Conservation (phyloP, 2,797 vertebrate genomes). For the Cygnus olor region DNA sequence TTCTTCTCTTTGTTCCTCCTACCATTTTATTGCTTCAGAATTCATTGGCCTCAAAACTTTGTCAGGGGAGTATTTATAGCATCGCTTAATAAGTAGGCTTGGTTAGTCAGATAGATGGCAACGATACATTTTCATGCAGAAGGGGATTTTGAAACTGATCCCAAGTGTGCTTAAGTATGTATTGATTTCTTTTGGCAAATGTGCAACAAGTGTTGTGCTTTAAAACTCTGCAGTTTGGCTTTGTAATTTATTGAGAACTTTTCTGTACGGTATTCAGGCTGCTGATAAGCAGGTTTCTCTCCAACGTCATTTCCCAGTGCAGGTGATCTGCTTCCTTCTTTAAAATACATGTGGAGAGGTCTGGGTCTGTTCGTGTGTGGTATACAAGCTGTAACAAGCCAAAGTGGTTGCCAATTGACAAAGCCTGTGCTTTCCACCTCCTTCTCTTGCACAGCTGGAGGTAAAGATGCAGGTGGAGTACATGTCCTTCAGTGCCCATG, state of each 20-base stretch:
- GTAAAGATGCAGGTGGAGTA: conserved; percentile 99
- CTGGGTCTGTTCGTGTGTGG: not conserved
- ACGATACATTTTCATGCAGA: not conserved
- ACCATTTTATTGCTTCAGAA: not conserved
- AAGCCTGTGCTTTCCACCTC: not conserved
- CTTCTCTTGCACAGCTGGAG: conserved; percentile 79
- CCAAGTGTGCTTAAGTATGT: not conserved
- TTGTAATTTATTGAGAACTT: accelerated
- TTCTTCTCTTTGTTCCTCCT: not conserved
- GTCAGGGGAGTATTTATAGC: no score
- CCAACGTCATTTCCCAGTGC: not conserved
- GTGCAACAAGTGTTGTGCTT: accelerated
- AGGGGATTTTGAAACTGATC: not conserved
- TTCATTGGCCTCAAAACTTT: not conserved
- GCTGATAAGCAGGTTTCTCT: not conserved
- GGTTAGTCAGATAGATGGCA: not conserved
- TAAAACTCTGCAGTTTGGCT: accelerated
- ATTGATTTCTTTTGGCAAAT: not conserved
- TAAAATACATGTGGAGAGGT: accelerated
- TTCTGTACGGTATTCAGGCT: not conserved
- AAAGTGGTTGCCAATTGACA: not conserved
- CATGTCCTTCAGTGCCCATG: conserved; percentile 98
- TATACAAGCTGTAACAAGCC: not conserved
- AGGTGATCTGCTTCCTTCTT: not conserved
- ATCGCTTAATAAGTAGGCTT: not conserved